Conservation (phyloP, 2,888 invertebrate species). For the Drosophila sordidapex region DNA sequence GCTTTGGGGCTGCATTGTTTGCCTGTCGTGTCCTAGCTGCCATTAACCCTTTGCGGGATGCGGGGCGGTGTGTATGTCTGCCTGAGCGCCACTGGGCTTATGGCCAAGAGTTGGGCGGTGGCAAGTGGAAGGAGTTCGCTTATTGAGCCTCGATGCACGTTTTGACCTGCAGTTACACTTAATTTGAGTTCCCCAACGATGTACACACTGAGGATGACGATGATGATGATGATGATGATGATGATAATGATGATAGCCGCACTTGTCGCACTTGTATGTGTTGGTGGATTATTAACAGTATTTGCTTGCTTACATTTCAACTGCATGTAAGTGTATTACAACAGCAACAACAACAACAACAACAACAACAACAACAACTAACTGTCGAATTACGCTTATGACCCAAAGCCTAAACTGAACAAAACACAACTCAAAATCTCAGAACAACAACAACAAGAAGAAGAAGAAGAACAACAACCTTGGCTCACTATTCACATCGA, state of each 20-base stretch:
- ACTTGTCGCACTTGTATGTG: conserved; percentile 45
- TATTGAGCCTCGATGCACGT: conserved; percentile 46
- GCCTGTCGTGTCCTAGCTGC: conserved; percentile 49
- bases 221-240: conserved; percentile 8
- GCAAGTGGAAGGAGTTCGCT: background rate
- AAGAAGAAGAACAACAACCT: conserved; percentile 2
- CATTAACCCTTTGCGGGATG: conserved; percentile 60
- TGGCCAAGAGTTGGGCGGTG: background rate
- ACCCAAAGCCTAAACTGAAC: conserved; percentile 14
- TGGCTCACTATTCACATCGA: background rate
- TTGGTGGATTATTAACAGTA: conserved; percentile 64
- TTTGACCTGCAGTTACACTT: conserved; percentile 78
- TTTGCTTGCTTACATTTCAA: conserved; percentile 69
- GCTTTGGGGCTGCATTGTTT: conserved; percentile 65
- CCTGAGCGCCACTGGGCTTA: conserved; percentile 3
- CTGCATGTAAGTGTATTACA: conserved; percentile 45
- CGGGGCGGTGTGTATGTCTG: conserved; percentile 15
- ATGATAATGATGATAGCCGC: conserved; percentile 60
- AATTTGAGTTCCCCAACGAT: conserved; percentile 38
- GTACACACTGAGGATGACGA: conserved; percentile 24
- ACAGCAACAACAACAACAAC: conserved; percentile 29
- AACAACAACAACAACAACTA: conserved; percentile 22
- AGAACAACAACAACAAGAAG: conserved; percentile 6
- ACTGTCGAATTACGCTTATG: conserved; percentile 5
- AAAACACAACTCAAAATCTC: background rate